phyloP scores from a whole-genome alignment of 2,113 vertebrate species.

The Ifrita kowaldi region DNA sequence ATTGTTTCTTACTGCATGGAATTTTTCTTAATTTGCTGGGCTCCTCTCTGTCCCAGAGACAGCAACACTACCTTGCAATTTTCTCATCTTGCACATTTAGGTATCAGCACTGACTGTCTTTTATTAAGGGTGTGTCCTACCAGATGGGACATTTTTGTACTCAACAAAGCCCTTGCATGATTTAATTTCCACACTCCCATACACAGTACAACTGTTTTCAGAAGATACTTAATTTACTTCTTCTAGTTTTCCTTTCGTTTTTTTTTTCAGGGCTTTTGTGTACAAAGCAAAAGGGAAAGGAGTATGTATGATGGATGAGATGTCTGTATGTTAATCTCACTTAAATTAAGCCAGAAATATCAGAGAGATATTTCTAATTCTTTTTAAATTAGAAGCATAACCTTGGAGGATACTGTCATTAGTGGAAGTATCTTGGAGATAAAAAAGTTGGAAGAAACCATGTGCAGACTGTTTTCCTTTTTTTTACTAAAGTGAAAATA shows the following conservation, averaged over 20 bases:
- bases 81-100: not conserved
- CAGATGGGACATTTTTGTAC: not conserved
- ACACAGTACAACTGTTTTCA: conserved; percentile 29
- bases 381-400: conserved; percentile 73
- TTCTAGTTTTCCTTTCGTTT: conserved; percentile 18
- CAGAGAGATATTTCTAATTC: conserved; percentile 68
- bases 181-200: not conserved
- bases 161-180: not conserved
- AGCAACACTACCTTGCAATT: not conserved
- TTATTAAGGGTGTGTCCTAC: not conserved
- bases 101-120: not conserved
- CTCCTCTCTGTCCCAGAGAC: not conserved
- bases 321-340: conserved; percentile 66
- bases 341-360: conserved; percentile 76
- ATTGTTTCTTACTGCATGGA: not conserved
- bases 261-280: not conserved
- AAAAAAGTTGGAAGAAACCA: not conserved
- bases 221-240: conserved; percentile 55
- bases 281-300: conserved; percentile 56
- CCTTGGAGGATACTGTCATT: conserved; percentile 61
- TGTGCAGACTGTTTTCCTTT: conserved; percentile 12
- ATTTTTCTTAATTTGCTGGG: not conserved
- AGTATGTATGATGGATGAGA: conserved; percentile 31
- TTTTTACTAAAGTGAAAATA: conserved; percentile 6
- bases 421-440: not conserved